Evolutionary conservation across 2,797 vertebrate genomes (phyloP).

Genomic region (Linurgus olivaceus): DNA sequence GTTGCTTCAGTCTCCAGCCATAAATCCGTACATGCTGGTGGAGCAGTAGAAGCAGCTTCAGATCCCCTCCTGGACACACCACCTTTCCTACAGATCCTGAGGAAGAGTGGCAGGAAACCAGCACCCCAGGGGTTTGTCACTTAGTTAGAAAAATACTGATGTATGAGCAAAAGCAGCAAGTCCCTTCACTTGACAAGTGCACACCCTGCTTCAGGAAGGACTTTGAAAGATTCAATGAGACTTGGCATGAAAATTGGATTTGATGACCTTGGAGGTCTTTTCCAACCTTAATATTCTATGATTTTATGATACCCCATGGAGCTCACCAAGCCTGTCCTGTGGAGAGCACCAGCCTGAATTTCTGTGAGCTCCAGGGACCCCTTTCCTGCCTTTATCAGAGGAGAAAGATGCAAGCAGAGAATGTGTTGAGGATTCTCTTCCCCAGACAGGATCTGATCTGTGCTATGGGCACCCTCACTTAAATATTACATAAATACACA

Average conservation of each 20-base stretch:
- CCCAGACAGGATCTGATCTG: not conserved
- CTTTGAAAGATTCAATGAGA: not conserved
- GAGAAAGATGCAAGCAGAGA: not conserved
- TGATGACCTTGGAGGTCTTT: not conserved
- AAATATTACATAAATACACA: not conserved
- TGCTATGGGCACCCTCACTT: not conserved
- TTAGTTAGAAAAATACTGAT: not conserved
- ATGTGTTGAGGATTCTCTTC: not conserved
- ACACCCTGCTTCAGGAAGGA: not conserved
- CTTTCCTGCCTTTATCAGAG: not conserved
- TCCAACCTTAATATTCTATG: not conserved
- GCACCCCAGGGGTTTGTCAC: not conserved
- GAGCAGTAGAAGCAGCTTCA: not conserved
- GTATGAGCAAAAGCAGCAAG: not conserved
- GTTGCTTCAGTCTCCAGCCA: not conserved
- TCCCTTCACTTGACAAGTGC: not conserved
- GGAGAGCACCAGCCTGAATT: not conserved
- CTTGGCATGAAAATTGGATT: not conserved
- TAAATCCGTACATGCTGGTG: not conserved
- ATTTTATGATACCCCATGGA: fast-evolving
- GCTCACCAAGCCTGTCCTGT: not conserved
- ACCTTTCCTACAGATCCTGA: not conserved
- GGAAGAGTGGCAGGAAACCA: not conserved
- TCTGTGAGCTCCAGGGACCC: not conserved
- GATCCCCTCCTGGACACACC: not conserved